Evolutionary conservation across 2,888 invertebrate species (phyloP).

Genomic region (Schizotus pectinicornis): DNA sequence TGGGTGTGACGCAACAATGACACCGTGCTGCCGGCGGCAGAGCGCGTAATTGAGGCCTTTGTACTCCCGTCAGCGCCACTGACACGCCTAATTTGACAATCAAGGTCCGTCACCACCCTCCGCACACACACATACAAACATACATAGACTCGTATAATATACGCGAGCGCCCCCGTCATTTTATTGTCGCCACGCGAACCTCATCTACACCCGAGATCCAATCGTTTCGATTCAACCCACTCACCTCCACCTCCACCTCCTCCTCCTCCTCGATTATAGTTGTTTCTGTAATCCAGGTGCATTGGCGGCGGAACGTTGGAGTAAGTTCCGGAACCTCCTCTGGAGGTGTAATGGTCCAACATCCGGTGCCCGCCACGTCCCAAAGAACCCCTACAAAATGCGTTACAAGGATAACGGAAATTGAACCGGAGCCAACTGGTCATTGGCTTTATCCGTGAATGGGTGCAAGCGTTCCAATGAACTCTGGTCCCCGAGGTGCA

Average conservation of each 20-base stretch:
- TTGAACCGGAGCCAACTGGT: too few species aligned
- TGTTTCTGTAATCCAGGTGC: constrained; percentile 11
- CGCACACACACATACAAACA: constrained; percentile 12
- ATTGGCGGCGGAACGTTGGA: constrained; percentile 35
- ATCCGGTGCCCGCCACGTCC: constrained; percentile 77
- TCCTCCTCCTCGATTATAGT: constrained; percentile 13
- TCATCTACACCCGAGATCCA: too few species aligned
- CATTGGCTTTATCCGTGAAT: too few species aligned
- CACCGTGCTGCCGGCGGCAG: constrained; percentile 53
- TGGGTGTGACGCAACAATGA: constrained; percentile 55
- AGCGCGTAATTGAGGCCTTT: constrained; percentile 59
- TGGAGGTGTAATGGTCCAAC: constrained; percentile 65
- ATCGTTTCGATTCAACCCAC: not conserved
- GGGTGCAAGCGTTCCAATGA: too few species aligned
- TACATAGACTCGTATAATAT: too few species aligned
- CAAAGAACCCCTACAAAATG: constrained; percentile 64
- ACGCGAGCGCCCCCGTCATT: too few species aligned
- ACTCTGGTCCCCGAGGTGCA: too few species aligned
- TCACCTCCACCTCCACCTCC: constrained; percentile 9
- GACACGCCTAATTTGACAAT: constrained; percentile 60
- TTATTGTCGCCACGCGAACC: too few species aligned
- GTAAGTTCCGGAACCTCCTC: constrained; percentile 26
- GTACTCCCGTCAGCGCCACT: constrained; percentile 58
- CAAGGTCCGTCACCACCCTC: constrained; percentile 34
- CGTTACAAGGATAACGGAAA: too few species aligned